phyloP scores from a whole-genome alignment of 2,888 invertebrate genomes.

The Acleris emargana region DNA sequence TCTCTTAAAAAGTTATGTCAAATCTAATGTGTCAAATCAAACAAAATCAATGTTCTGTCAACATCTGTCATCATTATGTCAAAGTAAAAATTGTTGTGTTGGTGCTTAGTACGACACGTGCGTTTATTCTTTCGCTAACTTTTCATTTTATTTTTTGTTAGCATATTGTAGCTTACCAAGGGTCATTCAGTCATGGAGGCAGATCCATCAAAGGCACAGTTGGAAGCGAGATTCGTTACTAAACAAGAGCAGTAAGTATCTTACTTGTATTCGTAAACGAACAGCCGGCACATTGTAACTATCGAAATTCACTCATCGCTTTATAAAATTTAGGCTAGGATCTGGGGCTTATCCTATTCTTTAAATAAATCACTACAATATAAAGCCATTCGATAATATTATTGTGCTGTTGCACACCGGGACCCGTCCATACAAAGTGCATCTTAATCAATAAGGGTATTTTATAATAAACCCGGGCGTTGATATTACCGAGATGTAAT shows the following conservation, averaged over 20 bases:
- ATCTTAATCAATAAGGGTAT: too few relatives aligned
- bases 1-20: too few relatives aligned
- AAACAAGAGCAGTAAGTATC: constrained; percentile 91
- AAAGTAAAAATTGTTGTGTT: constrained; percentile 7
- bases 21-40: too few relatives aligned
- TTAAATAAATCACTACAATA: too few relatives aligned
- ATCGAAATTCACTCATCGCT: not conserved
- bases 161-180: constrained; percentile 8
- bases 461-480: too few relatives aligned
- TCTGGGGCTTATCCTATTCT: too few relatives aligned
- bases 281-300: constrained; percentile 40
- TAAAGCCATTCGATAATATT: too few relatives aligned
- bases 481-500: too few relatives aligned
- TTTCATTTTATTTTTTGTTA: constrained; percentile 15
- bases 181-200: constrained; percentile 51
- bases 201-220: constrained; percentile 80
- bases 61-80: too few relatives aligned
- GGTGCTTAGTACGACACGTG: constrained; percentile 25
- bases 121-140: constrained; percentile 12
- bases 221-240: constrained; percentile 91
- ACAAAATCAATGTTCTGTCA: too few relatives aligned
- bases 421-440: too few relatives aligned
- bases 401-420: too few relatives aligned
- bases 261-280: constrained; percentile 25
- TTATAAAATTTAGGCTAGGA: not conserved